Conservation (phyloP, 1,140 invertebrate genomes). For the Orchesella cincta region DNA sequence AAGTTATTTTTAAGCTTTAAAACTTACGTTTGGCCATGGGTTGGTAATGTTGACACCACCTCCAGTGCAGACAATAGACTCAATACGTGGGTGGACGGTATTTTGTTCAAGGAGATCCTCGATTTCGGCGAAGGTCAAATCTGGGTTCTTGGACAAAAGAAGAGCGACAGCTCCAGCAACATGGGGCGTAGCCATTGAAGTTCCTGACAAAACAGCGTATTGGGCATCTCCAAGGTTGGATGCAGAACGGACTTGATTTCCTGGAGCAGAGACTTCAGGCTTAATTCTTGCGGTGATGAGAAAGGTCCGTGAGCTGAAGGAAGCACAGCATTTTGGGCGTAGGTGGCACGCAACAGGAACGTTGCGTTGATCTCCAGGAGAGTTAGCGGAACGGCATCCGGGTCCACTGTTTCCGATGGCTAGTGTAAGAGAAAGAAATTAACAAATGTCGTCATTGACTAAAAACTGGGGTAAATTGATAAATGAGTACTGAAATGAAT, state of each 20-base stretch:
- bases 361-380: slow-evolving; percentile 10
- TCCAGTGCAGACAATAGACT: neutral
- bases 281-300: neutral
- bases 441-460: neutral
- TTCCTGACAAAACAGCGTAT: slow-evolving; percentile 32
- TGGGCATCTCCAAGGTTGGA: slow-evolving; percentile 4
- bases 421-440: neutral
- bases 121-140: neutral
- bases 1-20: neutral
- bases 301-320: neutral
- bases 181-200: slow-evolving; percentile 2
- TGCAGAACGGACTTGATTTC: slow-evolving; percentile 33
- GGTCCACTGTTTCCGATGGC: slow-evolving; percentile 17
- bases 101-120: neutral
- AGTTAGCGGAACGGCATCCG: neutral
- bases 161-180: slow-evolving; percentile 7
- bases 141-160: neutral
- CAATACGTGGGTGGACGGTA: neutral
- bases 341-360: neutral
- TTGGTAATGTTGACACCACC: slow-evolving; percentile 13
- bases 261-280: slow-evolving; percentile 27
- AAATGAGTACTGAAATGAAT: neutral
- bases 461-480: too few relatives aligned
- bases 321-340: neutral
- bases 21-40: neutral